phyloP scores from a whole-genome alignment of 2,797 vertebrate species.

The Hydrocynus forskahlii region DNA sequence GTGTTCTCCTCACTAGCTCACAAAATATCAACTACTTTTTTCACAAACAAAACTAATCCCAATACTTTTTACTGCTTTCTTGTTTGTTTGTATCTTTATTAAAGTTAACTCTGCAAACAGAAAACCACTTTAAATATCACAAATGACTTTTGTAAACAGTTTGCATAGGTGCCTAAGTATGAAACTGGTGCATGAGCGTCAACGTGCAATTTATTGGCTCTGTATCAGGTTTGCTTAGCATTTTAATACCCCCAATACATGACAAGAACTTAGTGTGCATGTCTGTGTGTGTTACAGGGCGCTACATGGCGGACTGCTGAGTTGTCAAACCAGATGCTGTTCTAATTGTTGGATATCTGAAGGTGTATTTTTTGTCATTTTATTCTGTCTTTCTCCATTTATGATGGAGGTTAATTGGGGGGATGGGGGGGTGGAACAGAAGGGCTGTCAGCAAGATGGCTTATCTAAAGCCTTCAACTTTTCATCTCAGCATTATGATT shows the following conservation, averaged over 20 bases:
- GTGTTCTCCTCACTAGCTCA: no score
- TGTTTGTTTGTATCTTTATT: no score
- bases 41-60: no score
- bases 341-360: conserved; percentile 48
- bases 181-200: no score
- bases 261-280: not conserved
- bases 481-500: conserved; percentile 57
- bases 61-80: no score
- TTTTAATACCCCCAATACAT: not conserved
- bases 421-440: conserved; percentile 11
- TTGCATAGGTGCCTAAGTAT: no score
- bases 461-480: conserved; percentile 55
- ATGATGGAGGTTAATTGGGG: conserved; percentile 39
- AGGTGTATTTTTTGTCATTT: conserved; percentile 60
- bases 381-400: conserved; percentile 54
- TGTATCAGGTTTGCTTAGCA: no score
- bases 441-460: conserved; percentile 42
- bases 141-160: no score
- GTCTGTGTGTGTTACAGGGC: conserved; percentile 77
- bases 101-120: no score
- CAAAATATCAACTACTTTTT: no score
- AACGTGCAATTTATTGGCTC: no score
- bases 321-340: conserved; percentile 63
- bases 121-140: no score
- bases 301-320: conserved; percentile 98